Percentiles rank a stretch among this genome's conserved stretches.
phyloP scores from a whole-genome alignment of 2,888 invertebrate species.

The Leptinotarsa juncta region DNA sequence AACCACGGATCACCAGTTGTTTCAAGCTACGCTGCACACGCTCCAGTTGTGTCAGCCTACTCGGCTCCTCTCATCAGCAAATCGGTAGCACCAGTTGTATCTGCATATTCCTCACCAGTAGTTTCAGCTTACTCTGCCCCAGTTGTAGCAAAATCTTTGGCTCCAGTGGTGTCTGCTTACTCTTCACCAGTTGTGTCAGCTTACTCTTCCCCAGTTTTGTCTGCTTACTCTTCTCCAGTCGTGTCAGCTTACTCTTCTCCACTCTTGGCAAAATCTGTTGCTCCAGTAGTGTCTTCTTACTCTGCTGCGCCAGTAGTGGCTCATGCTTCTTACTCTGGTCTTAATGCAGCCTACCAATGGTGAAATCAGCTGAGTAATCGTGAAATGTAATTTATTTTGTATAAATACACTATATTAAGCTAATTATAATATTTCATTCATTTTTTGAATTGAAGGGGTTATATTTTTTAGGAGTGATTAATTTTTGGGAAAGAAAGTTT shows the following conservation, averaged over 20 bases:
- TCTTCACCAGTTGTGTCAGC: conserved; percentile 51
- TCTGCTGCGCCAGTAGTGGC: conserved; percentile 32
- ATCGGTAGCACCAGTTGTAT: conserved; percentile 43
- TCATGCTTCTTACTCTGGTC: conserved; percentile 10
- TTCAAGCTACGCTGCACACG: conserved; percentile 29
- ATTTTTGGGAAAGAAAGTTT: too few species aligned
- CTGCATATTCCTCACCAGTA: conserved; percentile 37
- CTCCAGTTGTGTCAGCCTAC: conserved; percentile 45
- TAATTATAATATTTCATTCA: too few species aligned
- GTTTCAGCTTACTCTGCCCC: conserved; percentile 53
- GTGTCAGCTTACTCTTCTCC: conserved; percentile 46
- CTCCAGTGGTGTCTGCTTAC: neutral
- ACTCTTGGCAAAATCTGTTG: conserved; percentile 65
- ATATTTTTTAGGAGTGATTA: too few species aligned
- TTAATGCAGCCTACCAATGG: conserved; percentile 9
- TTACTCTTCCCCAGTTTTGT: conserved; percentile 70
- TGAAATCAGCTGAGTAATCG: neutral
- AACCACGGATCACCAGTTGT: conserved; percentile 48
- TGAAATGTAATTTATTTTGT: conserved; percentile 22
- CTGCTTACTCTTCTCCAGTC: conserved; percentile 68
- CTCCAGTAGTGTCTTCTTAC: conserved; percentile 70
- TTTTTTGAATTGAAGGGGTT: too few species aligned
- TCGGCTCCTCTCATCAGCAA: conserved; percentile 48
- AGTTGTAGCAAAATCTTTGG: conserved; percentile 50
- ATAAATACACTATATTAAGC: neutral